Base-by-base conservation (phyloP, 2,888 invertebrate genomes). In the Melanostoma scalare region DNA sequence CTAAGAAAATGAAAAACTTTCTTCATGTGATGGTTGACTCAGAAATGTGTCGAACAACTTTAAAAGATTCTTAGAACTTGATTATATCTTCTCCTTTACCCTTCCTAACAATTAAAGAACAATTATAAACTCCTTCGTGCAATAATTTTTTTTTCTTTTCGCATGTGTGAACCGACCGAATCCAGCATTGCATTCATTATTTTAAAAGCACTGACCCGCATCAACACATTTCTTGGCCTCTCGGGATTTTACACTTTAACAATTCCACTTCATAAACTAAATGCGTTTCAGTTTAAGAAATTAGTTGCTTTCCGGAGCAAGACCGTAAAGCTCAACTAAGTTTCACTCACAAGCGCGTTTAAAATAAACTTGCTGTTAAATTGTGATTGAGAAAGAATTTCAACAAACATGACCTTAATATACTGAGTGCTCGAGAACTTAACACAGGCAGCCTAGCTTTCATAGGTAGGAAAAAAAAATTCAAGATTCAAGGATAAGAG, bases 401-500 rank as follows among this genome's bases (percentile, higher is more conserved):
- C 48, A 61, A 36, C 46, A 38, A 36, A 63, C 50, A 63, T 63
- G 50, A 46, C 46, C 46, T 60, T 60, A 60, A 60, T 60, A 36
- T 36, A 46, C 36, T 46, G 20, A 61, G 46, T 61, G 36, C 46
- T 46, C 61, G 33, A 46, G 46, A 20, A 61, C 63, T 31, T 63
- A 6, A 50, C 38, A 36, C 50, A 48, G 50, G 50, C 20, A 20
- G 20, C 38, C 38, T n/a, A 6, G 31, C 31, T 31, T 31, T n/a
- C 46, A 50, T n/a, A n/a, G 10, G 2, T 38, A 50, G 6, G n/a
- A 36, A 63, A 61, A 63, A 33, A 40, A 58, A 38, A 30, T 30
- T 4, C 31, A 33, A 0, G 46, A 50, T 30, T 50, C 63, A 63
- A 63, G 63, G 50, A 50, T 40, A 63, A 38, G 38, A 38, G 8